phyloP scores from a whole-genome alignment of 2,797 vertebrate genomes.

The Oryzias sinensis region DNA sequence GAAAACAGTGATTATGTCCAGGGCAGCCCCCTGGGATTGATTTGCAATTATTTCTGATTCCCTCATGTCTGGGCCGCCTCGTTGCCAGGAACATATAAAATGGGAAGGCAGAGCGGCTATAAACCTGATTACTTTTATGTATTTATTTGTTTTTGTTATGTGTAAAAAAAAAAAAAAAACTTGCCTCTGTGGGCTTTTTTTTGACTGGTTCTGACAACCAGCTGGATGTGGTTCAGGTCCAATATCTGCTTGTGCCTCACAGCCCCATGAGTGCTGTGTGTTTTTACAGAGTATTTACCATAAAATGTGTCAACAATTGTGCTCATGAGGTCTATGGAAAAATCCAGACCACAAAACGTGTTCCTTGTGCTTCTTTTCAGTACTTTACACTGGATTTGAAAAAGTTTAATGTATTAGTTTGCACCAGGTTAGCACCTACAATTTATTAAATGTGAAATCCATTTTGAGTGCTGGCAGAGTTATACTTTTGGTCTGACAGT shows the following conservation, averaged over 20 bases:
- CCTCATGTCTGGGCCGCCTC: conserved; percentile 30
- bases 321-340: conserved; percentile 52
- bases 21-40: conserved; percentile 38
- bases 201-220: conserved; percentile 20
- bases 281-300: conserved; percentile 30
- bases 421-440: conserved; percentile 29
- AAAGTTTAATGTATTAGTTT: conserved; percentile 37
- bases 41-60: conserved; percentile 47
- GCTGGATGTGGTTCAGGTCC: conserved; percentile 57
- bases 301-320: not conserved
- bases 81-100: conserved; percentile 36
- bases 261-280: conserved; percentile 32
- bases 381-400: conserved; percentile 42
- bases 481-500: conserved; percentile 5
- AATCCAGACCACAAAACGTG: conserved; percentile 46
- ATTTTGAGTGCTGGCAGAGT: not conserved
- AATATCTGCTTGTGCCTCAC: conserved; percentile 33
- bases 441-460: conserved; percentile 22
- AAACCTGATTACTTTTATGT: conserved; percentile 18
- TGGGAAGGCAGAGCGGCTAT: conserved; percentile 22
- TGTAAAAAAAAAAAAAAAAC: conserved; percentile 35
- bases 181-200: conserved; percentile 27
- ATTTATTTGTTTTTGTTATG: conserved; percentile 15
- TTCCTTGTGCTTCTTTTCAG: conserved; percentile 42
- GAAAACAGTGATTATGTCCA: conserved; percentile 41